Conservation (phyloP, 2,113 vertebrate species). For the Lota lota region DNA sequence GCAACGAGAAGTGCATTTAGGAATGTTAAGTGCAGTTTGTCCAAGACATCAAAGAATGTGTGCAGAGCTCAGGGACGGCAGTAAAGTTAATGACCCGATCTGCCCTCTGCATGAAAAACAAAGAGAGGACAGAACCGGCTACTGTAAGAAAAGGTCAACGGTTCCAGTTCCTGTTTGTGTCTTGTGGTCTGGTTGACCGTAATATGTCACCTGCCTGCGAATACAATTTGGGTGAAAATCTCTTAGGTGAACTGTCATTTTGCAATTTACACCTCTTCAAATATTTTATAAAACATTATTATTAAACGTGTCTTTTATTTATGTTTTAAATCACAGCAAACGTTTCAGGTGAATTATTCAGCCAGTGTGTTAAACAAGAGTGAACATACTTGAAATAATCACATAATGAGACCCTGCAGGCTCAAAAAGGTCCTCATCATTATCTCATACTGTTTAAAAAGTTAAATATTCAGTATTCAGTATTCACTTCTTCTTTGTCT, state of each 20-base stretch:
- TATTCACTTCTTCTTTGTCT: conserved; percentile 6
- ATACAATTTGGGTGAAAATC: conserved; percentile 13
- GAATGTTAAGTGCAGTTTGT: conserved; percentile 63
- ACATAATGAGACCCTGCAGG: conserved; percentile 7
- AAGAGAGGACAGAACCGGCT: conserved; percentile 54
- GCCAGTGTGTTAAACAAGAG: background rate
- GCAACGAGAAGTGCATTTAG: conserved; percentile 43
- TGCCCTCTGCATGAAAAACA: conserved; percentile 49
- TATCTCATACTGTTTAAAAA: conserved; percentile 24
- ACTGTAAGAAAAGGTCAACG: conserved; percentile 56
- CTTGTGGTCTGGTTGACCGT: conserved; percentile 58
- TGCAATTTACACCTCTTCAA: background rate
- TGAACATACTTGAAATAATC: conserved; percentile 12
- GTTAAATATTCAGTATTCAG: conserved; percentile 18
- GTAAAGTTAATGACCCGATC: conserved; percentile 69
- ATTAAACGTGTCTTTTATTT: too few species aligned
- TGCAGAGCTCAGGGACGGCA: conserved; percentile 27
- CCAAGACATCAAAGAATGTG: conserved; percentile 62
- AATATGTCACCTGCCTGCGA: conserved; percentile 55
- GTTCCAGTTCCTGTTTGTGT: conserved; percentile 49
- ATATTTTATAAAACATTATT: background rate
- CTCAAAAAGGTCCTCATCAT: conserved; percentile 6
- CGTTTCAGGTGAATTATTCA: background rate
- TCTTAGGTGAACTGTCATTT: conserved; percentile 33
- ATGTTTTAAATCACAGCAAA: background rate